Evolutionary conservation across 2,888 invertebrate genomes (phyloP).

Genomic region (Cryptocephalus moraei): DNA sequence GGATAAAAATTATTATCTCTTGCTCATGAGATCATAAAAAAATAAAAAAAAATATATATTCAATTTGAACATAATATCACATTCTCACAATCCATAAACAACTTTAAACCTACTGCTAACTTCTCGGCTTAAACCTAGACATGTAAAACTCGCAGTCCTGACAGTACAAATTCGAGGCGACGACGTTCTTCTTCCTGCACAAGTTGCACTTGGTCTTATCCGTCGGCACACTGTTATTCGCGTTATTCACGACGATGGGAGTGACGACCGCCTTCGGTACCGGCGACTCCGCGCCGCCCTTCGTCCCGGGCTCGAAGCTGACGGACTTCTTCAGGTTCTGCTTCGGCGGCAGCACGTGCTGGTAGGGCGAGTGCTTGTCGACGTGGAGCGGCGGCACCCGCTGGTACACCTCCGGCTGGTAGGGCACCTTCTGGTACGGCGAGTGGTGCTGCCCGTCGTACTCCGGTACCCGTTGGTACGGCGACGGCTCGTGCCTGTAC

Average conservation of each 20-base stretch:
- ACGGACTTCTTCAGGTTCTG: conserved; percentile 56
- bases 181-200: conserved; percentile 76
- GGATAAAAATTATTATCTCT: no score
- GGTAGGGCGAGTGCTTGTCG: conserved; percentile 48
- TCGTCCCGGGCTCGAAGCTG: conserved; percentile 64
- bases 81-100: conserved; percentile 2
- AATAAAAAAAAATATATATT: neutral
- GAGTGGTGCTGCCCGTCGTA: neutral
- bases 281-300: conserved; percentile 42
- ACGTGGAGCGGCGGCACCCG: conserved; percentile 27
- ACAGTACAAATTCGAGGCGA: conserved; percentile 72
- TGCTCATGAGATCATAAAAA: neutral
- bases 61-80: neutral
- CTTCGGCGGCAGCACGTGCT: conserved; percentile 52
- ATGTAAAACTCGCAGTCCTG: conserved; percentile 88
- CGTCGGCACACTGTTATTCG: conserved; percentile 29
- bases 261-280: conserved; percentile 32
- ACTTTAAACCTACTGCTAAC: conserved; percentile 14
- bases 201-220: conserved; percentile 70
- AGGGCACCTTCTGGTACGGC: conserved; percentile 6
- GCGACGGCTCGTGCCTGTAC: conserved; percentile 7
- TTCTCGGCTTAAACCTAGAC: conserved; percentile 64
- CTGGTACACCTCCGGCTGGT: conserved; percentile 24
- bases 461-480: conserved; percentile 1
- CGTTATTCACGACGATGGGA: conserved; percentile 35